A percentile compares a stretch with the other conserved stretches of the same genome.
Evolutionary conservation across 2,797 vertebrate genomes (phyloP).

Genomic region (Orientallactaga sibirica): DNA sequence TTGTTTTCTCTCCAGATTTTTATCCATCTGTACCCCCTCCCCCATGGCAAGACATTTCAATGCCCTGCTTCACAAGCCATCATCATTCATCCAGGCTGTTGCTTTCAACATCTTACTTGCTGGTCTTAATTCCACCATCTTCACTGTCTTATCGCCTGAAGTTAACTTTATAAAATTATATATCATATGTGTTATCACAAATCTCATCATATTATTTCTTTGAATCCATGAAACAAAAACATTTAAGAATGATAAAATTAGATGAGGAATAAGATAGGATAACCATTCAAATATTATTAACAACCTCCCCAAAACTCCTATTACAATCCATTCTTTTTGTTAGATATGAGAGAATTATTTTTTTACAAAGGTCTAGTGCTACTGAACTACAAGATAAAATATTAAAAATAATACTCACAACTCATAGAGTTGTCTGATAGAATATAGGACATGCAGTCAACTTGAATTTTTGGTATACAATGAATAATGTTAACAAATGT

Average conservation of each 20-base stretch:
- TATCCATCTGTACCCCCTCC: neutral
- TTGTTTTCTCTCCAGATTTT: neutral
- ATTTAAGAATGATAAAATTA: neutral
- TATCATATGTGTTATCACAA: neutral
- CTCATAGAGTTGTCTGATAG: neutral
- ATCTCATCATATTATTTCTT: constrained; percentile 1
- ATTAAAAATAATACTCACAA: neutral
- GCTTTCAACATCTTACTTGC: neutral
- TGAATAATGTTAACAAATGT: neutral
- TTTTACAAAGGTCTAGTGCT: neutral
- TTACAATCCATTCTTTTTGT: neutral
- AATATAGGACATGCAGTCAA: neutral
- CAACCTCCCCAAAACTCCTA: neutral
- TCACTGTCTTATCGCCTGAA: neutral
- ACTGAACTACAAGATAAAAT: neutral
- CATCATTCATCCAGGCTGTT: neutral
- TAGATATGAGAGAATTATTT: neutral
- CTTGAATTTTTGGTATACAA: neutral
- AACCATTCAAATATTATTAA: neutral
- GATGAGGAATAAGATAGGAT: neutral
- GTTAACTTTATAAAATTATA: neutral
- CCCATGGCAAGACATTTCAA: neutral
- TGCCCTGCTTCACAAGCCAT: neutral
- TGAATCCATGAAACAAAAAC: neutral
- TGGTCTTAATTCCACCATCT: neutral